A percentile compares a stretch with the other conserved stretches of the same genome.
phyloP scores from a whole-genome alignment of 2,888 invertebrate genomes.

The Lycaena phlaeas region DNA sequence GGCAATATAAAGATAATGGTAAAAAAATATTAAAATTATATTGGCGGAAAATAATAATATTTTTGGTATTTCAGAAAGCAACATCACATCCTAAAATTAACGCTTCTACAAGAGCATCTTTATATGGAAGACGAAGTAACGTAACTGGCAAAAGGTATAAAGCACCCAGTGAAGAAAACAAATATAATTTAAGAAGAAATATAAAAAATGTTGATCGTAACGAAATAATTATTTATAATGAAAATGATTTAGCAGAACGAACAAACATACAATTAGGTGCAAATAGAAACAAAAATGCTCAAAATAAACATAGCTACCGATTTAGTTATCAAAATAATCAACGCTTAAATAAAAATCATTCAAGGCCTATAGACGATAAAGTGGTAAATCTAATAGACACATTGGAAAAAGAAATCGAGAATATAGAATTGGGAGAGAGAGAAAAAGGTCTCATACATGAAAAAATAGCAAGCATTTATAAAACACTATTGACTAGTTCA shows the following conservation, averaged over 20 bases:
- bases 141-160: no score
- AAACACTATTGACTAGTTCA: not conserved
- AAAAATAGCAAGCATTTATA: conserved; percentile 2
- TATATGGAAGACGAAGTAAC: not conserved
- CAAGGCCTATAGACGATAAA: not conserved
- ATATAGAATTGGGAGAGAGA: not conserved
- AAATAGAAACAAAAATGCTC: not conserved
- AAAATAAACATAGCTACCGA: no score
- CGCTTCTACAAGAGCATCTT: not conserved
- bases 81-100: not conserved
- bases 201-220: not conserved
- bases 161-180: no score
- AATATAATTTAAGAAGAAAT: no score
- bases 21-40: not conserved
- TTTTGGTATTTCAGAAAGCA: not conserved
- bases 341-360: not conserved
- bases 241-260: not conserved
- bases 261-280: not conserved
- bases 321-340: no score
- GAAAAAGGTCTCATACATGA: conserved; percentile 3
- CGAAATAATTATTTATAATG: not conserved
- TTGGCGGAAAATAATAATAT: not conserved
- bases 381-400: not conserved
- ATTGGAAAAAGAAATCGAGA: conserved; percentile 5
- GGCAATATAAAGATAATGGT: no score